Conservation (phyloP, 1,140 invertebrate species). For the Schlechtendalia chinensis region DNA sequence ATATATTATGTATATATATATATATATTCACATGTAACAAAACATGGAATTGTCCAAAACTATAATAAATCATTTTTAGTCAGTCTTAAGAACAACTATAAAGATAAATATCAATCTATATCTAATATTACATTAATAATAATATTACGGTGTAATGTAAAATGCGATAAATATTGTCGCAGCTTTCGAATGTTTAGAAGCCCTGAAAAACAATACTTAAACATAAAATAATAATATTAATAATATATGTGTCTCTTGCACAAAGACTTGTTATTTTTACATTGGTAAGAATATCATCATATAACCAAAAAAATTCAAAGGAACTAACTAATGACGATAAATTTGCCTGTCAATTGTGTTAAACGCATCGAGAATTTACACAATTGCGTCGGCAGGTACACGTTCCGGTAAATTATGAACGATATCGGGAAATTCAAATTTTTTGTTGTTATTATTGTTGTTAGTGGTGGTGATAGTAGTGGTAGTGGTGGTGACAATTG, state of each 20-base stretch:
- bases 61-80: conserved; percentile 24
- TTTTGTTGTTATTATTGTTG: not conserved
- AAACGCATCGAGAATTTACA: not conserved
- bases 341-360: conserved; percentile 3
- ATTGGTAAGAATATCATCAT: not conserved
- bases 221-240: not conserved
- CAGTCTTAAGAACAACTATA: conserved; percentile 33
- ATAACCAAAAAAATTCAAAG: not conserved
- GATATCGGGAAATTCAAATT: not conserved
- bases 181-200: not conserved
- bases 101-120: not conserved
- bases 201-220: conserved; percentile 18
- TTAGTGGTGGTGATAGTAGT: too few relatives aligned
- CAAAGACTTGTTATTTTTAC: not conserved
- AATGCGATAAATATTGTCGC: conserved; percentile 7
- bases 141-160: conserved; percentile 19
- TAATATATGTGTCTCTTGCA: not conserved
- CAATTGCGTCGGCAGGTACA: not conserved
- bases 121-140: conserved; percentile 11
- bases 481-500: conserved; percentile 51
- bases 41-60: not conserved
- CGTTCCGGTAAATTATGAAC: not conserved
- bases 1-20: too few relatives aligned
- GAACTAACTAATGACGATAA: conserved; percentile 29
- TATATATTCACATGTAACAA: conserved; percentile 1